A percentile compares a stretch with the other conserved stretches of the same genome.
phyloP scores from a whole-genome alignment of 2,113 vertebrate genomes.

The Macquaria australasica region DNA sequence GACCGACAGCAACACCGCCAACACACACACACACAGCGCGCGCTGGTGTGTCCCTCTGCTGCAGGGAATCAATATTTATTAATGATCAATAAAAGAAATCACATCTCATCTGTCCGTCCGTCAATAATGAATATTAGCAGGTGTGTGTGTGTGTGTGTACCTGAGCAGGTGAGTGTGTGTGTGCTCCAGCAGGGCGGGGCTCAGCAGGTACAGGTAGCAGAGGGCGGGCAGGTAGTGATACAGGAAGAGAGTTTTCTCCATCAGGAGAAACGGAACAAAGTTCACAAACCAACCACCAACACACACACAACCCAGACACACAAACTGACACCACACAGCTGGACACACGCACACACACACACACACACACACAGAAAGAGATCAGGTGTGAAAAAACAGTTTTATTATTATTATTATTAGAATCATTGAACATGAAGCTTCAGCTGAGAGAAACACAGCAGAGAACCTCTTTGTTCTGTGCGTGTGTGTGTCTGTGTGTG shows the following conservation, averaged over 20 bases:
- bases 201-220: slow-evolving; percentile 74
- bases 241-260: slow-evolving; percentile 81
- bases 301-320: slow-evolving; percentile 85
- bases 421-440: slow-evolving; percentile 80
- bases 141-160: slow-evolving; percentile 59
- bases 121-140: no score
- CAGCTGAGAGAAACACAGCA: no score
- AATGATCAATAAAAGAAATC: background rate
- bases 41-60: slow-evolving; percentile 42
- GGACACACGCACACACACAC: slow-evolving; percentile 75
- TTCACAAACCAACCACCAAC: slow-evolving; percentile 78
- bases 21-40: slow-evolving; percentile 21
- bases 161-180: slow-evolving; percentile 74
- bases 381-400: background rate
- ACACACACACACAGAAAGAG: slow-evolving; percentile 71
- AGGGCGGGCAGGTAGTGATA: slow-evolving; percentile 86
- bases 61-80: background rate
- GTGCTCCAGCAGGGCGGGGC: slow-evolving; percentile 76
- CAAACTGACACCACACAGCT: slow-evolving; percentile 81
- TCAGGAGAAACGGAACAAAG: slow-evolving; percentile 80
- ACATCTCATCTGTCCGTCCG: background rate
- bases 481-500: no score
- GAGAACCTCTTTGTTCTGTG: no score
- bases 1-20: slow-evolving; percentile 10
- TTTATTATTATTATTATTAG: no score